Evolutionary conservation across 2,797 vertebrate genomes (phyloP).

Genomic region (Streptopelia turtur): DNA sequence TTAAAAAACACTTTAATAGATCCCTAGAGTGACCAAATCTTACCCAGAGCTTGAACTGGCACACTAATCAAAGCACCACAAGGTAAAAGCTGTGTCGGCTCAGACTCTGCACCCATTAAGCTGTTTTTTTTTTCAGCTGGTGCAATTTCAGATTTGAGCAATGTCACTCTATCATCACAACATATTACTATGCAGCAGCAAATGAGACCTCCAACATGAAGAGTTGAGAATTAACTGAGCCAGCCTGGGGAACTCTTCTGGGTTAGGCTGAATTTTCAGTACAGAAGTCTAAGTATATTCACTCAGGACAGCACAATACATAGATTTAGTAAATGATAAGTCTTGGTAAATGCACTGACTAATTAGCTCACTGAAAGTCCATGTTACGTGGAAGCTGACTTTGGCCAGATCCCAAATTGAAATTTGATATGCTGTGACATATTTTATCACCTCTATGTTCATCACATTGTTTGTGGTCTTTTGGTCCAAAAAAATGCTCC

Average conservation of each 20-base stretch:
- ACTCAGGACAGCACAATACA: neutral
- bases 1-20: neutral
- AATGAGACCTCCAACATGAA: neutral
- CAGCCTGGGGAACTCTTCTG: neutral
- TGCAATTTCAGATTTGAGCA: neutral
- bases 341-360: neutral
- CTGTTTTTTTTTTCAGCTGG: neutral
- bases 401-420: neutral
- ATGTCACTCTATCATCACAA: neutral
- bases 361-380: neutral
- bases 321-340: neutral
- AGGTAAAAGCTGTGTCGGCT: neutral
- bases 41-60: neutral
- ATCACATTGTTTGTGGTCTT: fast-evolving
- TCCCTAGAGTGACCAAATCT: neutral
- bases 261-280: neutral
- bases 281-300: neutral
- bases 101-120: neutral
- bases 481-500: neutral
- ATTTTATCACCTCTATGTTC: neutral
- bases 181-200: neutral
- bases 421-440: neutral
- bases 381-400: neutral
- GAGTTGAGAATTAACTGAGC: neutral
- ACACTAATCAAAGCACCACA: fast-evolving